phyloP scores from a whole-genome alignment of 1,140 invertebrate species.

The Trigoniulus corallinus region DNA sequence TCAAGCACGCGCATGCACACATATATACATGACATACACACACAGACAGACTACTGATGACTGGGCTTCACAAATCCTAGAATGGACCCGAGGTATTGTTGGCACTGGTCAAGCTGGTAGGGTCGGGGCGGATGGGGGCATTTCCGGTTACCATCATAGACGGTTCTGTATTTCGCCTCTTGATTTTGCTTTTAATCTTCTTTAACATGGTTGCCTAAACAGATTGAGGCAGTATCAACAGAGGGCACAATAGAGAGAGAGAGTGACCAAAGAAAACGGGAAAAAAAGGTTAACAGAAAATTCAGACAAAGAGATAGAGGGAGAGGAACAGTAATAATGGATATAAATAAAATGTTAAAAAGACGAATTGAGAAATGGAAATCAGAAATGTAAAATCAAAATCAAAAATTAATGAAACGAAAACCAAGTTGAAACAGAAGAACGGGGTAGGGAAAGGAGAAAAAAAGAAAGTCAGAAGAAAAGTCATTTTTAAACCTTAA shows the following conservation, averaged over 20 bases:
- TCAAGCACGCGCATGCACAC: too few relatives aligned
- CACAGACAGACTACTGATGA: too few relatives aligned
- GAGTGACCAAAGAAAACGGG: not conserved
- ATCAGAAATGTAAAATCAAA: too few relatives aligned
- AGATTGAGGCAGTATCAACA: conserved; percentile 11
- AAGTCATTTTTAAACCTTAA: too few relatives aligned
- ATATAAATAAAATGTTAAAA: too few relatives aligned
- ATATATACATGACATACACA: too few relatives aligned
- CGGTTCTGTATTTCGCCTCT: conserved; percentile 70
- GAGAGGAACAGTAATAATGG: conserved; percentile 6
- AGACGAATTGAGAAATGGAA: too few relatives aligned
- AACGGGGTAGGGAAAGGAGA: too few relatives aligned
- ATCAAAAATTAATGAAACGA: too few relatives aligned
- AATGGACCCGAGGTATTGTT: conserved; percentile 9
- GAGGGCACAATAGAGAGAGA: not conserved
- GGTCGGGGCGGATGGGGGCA: conserved; percentile 6
- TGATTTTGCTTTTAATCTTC: conserved; percentile 77
- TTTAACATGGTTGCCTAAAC: conserved; percentile 69
- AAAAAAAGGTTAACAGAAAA: conserved; percentile 5
- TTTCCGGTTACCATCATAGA: conserved; percentile 34
- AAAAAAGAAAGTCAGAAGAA: too few relatives aligned
- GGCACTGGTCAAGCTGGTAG: conserved; percentile 5
- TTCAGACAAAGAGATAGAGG: not conserved
- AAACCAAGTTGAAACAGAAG: too few relatives aligned
- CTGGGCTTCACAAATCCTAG: too few relatives aligned